Percentiles rank a stretch among this genome's conserved stretches.
These are phyloP conservation scores for Temnothorax rugatulus DNA, from an alignment of 2,888 invertebrate species.

Conservation along the genomic window DNA sequence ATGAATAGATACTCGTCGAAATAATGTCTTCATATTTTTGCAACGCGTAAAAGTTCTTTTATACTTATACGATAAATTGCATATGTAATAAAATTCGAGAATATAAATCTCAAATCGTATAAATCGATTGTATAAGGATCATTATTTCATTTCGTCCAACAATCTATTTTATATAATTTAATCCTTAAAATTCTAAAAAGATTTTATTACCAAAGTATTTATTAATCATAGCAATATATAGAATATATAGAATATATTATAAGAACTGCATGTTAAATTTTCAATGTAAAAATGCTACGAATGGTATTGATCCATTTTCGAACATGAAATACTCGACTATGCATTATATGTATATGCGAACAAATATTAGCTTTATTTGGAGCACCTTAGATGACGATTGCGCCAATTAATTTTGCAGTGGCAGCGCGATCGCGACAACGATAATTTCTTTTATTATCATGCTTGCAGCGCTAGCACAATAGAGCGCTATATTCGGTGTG, in stretches of 20 bases:
- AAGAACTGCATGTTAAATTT: background rate
- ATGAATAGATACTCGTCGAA: background rate
- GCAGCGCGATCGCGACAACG: constrained; percentile 39
- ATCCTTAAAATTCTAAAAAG: background rate
- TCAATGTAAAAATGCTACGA: background rate
- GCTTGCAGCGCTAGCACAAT: constrained; percentile 43
- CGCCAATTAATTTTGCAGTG: constrained; percentile 48
- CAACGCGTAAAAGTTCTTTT: background rate
- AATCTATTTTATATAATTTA: background rate
- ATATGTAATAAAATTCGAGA: background rate
- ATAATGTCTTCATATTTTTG: background rate
- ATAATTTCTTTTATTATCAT: constrained; percentile 56
- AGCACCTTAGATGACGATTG: constrained; percentile 17
- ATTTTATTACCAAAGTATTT: background rate
- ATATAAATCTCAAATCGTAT: background rate
- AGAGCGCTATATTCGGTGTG: constrained; percentile 47
- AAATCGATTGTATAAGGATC: background rate
- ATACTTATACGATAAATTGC: background rate
- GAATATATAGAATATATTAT: background rate
- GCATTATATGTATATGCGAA: background rate
- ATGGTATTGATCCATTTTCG: background rate
- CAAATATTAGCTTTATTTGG: constrained; percentile 27
- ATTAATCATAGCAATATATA: background rate
- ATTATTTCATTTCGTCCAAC: background rate
- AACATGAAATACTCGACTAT: background rate